Conservation (phyloP, 2,113 vertebrate species). For the Ictalurus punctatus region DNA sequence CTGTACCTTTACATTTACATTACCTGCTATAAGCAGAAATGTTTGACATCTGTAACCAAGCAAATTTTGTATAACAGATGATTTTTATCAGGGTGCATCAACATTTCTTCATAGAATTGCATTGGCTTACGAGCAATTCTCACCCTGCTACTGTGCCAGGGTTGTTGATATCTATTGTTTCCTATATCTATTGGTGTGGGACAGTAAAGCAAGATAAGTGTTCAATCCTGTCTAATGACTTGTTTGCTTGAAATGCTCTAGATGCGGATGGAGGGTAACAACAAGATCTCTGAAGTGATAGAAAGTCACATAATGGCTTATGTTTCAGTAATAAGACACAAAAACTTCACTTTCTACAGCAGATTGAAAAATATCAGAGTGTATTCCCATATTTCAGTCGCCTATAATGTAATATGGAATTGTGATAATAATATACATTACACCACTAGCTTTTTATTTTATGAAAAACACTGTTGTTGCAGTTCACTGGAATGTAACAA, state of each 20-base stretch:
- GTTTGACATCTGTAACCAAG: background rate
- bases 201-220: too few species aligned
- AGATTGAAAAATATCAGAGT: too few species aligned
- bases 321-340: background rate
- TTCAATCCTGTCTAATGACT: background rate
- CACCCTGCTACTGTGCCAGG: background rate
- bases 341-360: background rate
- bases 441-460: too few species aligned
- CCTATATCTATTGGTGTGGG: too few species aligned
- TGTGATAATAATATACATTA: background rate
- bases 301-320: background rate
- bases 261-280: background rate
- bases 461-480: background rate
- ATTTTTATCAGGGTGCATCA: background rate
- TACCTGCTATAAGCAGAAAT: background rate
- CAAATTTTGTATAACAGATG: background rate
- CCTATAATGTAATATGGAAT: background rate
- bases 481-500: background rate
- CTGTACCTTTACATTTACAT: background rate
- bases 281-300: background rate
- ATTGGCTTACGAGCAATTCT: background rate
- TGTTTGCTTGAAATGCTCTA: background rate
- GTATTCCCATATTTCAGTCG: background rate
- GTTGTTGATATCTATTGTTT: too few species aligned
- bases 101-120: background rate